Evolutionary conservation across 2,888 invertebrate species (phyloP).

Genomic region (Priocnemis perturbator): DNA sequence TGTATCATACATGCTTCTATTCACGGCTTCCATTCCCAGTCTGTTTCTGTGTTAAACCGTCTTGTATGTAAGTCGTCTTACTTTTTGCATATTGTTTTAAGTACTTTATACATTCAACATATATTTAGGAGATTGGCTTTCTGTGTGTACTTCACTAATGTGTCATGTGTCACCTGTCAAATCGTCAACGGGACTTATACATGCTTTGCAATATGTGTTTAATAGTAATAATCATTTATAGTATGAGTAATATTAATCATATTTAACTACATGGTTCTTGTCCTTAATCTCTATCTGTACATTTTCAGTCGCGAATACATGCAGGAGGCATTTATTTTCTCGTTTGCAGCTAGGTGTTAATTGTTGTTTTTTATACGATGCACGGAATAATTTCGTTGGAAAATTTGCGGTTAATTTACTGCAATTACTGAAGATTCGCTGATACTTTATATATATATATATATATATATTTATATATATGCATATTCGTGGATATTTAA

Average conservation of each 20-base stretch:
- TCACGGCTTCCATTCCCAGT: constrained; percentile 20
- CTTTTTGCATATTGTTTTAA: constrained; percentile 31
- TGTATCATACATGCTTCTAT: constrained; percentile 36
- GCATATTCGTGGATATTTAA: constrained; percentile 18
- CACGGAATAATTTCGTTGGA: background rate
- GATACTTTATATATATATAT: constrained; percentile 24
- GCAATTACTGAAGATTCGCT: constrained; percentile 22
- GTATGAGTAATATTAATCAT: no score
- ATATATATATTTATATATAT: constrained; percentile 21
- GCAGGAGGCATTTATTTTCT: constrained; percentile 8
- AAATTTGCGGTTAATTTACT: constrained; percentile 16
- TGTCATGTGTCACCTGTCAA: no score
- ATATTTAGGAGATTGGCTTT: constrained; percentile 13
- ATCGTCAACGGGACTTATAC: no score
- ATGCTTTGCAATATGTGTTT: no score
- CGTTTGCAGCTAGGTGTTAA: constrained; percentile 8
- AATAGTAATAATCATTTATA: no score
- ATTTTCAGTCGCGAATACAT: constrained; percentile 12
- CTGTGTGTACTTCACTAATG: no score
- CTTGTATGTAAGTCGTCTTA: constrained; percentile 4
- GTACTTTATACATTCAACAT: constrained; percentile 30
- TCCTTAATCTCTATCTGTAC: constrained; percentile 4
- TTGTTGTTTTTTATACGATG: no score
- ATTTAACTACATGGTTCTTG: constrained; percentile 3
- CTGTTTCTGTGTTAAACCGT: constrained; percentile 22